Evolutionary conservation across 2,888 invertebrate species (phyloP), one percentile per base, ranked within the genome.

Genomic region (Diarsia mendica): DNA sequence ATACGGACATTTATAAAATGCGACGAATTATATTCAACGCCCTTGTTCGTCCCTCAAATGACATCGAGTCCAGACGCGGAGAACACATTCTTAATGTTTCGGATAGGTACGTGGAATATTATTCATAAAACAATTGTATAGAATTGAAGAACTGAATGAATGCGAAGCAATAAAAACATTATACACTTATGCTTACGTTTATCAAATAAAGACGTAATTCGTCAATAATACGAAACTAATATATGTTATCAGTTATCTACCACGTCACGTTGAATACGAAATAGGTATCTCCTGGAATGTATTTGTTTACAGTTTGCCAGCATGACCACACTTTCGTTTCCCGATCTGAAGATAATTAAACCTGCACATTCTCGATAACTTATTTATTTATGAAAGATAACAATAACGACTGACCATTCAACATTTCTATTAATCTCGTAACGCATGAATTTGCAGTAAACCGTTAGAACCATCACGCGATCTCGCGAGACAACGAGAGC

Each of bases 401-500:
- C 73, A 82, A 87, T 80, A 63, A 44, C 78, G 81, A 79, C 87
- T 75, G 77, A 86, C 85, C 85, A 87, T 88, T 85, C 82, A 84
- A 88, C 81, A 87, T 86, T 74, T 82, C 87, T 86, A 87, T 79
- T 86, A 87, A 86, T 85, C 87, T 87, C 88, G 89, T 88, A 90
- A 90, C 89, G 87, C 87, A 88, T 90, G 88, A 88, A 91, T 90
- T 90, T 77, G 89, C 89, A 90, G 87, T 89, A 87, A 89, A 87
- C 90, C 90, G 90, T 91, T 91, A 87, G 76, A 87, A 87, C 87
- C 83, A 88, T 89, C 93, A 94, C 91, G 92, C 93, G 90, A 93
- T 90, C 89, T 83, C 80, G 72, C 87, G 86, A 89, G 89, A 87
- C 88, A 90, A 90, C 89, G 90, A 90, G 91, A 92, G 87, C 90